Conservation (phyloP, 2,113 vertebrate species). For the Hyperoodon ampullatus region DNA sequence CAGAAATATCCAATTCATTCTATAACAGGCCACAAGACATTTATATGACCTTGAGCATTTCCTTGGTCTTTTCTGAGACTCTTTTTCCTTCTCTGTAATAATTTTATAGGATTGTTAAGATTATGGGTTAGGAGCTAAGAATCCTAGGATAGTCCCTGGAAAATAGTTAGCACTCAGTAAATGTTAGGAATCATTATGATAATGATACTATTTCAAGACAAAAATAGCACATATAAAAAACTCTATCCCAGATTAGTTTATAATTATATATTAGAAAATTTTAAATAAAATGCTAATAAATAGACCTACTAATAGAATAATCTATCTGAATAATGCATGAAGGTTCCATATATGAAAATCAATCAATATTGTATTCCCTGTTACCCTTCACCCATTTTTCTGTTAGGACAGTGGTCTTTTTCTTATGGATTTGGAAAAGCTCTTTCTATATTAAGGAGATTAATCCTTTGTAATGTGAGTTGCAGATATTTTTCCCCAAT, state of each 20-base stretch:
- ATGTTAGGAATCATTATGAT: neutral
- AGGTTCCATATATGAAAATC: neutral
- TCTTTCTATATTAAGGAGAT: neutral
- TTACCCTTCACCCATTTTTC: neutral
- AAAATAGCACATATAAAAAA: neutral
- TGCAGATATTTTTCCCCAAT: neutral
- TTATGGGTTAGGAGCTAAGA: neutral
- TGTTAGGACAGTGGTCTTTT: neutral
- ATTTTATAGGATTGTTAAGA: neutral
- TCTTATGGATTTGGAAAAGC: neutral
- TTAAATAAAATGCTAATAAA: neutral
- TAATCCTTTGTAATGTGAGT: conserved; percentile 9
- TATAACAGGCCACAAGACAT: neutral
- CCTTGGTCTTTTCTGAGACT: neutral
- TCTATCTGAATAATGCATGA: neutral
- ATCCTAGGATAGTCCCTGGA: neutral
- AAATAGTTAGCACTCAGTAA: neutral
- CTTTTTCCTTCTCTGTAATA: neutral
- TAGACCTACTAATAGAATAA: neutral
- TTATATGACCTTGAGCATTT: neutral
- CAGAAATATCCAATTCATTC: neutral
- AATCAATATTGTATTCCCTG: neutral
- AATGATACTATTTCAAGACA: neutral
- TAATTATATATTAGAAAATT: neutral
- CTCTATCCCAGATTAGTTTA: neutral